A percentile compares a stretch with the other conserved stretches of the same genome.
phyloP scores from a whole-genome alignment of 1,140 invertebrate species.

The Apis dorsata region DNA sequence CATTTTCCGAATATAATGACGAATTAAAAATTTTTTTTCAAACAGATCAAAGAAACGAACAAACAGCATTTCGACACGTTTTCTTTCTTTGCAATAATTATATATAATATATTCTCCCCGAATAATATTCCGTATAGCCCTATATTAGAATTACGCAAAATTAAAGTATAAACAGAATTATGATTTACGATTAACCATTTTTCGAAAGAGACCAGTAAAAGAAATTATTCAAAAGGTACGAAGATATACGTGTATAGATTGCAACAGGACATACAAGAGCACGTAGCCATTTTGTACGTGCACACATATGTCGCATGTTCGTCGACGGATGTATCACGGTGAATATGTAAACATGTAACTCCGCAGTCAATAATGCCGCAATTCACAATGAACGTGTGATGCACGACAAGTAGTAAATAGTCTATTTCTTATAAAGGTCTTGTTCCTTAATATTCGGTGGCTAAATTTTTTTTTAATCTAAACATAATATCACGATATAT shows the following conservation, averaged over 20 bases:
- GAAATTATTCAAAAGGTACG: constrained; percentile 30
- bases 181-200: neutral
- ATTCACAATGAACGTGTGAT: neutral
- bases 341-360: neutral
- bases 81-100: neutral
- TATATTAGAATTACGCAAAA: neutral
- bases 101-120: too few relatives aligned
- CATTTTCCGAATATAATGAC: neutral
- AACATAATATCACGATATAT: neutral
- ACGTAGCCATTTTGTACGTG: constrained; percentile 4
- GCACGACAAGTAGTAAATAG: neutral
- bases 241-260: constrained; percentile 32
- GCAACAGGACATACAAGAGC: neutral
- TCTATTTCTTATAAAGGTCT: neutral
- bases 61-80: neutral
- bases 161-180: constrained; percentile 1
- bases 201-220: constrained; percentile 15
- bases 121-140: neutral
- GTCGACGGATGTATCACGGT: constrained; percentile 46
- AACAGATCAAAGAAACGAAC: neutral
- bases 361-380: neutral
- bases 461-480: too few relatives aligned
- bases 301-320: constrained; percentile 21
- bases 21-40: neutral
- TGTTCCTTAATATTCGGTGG: neutral